A percentile compares a stretch with the other conserved stretches of the same genome.
phyloP scores from a whole-genome alignment of 2,888 invertebrate species.

The Eugnorisma glareosa region DNA sequence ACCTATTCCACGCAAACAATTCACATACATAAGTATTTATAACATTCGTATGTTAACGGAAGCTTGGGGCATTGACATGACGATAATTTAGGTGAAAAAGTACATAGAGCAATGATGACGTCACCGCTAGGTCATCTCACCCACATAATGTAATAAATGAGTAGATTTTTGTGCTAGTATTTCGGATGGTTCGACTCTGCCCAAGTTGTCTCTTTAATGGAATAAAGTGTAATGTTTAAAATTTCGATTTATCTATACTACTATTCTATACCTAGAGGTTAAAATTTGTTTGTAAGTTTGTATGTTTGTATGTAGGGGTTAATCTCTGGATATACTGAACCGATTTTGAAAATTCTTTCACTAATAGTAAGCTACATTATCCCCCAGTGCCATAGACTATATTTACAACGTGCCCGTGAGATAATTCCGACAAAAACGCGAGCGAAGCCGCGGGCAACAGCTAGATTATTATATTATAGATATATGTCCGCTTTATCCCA shows the following conservation, averaged over 20 bases:
- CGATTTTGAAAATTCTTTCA: too few relatives aligned
- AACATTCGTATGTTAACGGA: conserved; percentile 19
- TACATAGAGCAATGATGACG: conserved; percentile 7
- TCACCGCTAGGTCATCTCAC: conserved; percentile 12
- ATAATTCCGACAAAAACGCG: too few relatives aligned
- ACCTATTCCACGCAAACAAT: background rate
- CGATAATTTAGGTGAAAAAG: conserved; percentile 37
- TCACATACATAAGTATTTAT: conserved; percentile 1
- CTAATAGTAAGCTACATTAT: too few relatives aligned
- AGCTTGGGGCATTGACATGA: conserved; percentile 24
- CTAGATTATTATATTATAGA: too few relatives aligned
- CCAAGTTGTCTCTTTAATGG: background rate
- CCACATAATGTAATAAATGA: background rate
- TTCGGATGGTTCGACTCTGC: background rate
- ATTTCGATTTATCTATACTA: too few relatives aligned
- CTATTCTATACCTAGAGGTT: too few relatives aligned
- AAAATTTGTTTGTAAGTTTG: too few relatives aligned
- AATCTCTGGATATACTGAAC: too few relatives aligned
- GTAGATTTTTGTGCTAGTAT: background rate
- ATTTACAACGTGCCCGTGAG: too few relatives aligned
- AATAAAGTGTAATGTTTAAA: background rate
- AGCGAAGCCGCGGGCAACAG: too few relatives aligned
- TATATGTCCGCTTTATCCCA: background rate
- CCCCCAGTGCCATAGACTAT: too few relatives aligned
- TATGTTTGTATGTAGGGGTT: too few relatives aligned